Conservation (phyloP, 2,797 vertebrate species). For the Lagocephalus sceleratus region DNA sequence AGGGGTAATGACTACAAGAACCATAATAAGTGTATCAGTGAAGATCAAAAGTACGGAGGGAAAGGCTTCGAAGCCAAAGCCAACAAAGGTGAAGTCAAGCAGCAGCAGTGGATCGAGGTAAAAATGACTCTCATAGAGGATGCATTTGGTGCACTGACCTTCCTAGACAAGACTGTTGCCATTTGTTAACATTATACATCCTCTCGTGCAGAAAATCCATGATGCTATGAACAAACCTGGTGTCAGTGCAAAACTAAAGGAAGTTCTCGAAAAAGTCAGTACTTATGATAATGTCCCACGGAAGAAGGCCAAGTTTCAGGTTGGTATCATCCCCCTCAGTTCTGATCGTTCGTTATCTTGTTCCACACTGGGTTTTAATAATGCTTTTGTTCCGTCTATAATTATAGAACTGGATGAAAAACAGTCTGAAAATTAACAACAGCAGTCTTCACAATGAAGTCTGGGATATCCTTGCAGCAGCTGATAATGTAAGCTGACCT, state of each 20-base stretch:
- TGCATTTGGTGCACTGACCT: neutral
- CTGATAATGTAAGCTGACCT: slow-evolving; percentile 74
- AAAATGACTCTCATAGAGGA: neutral
- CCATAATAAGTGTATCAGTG: slow-evolving; percentile 86
- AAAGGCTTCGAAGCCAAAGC: slow-evolving; percentile 87
- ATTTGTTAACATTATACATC: neutral
- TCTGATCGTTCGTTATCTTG: neutral
- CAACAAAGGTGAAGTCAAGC: slow-evolving; percentile 90
- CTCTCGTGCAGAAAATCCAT: slow-evolving; percentile 81
- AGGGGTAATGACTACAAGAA: slow-evolving; percentile 91
- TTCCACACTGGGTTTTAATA: neutral
- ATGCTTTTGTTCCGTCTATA: neutral
- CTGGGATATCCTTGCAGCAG: slow-evolving; percentile 86
- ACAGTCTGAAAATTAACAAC: slow-evolving; percentile 85
- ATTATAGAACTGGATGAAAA: slow-evolving; percentile 93
- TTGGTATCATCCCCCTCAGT: slow-evolving; percentile 42
- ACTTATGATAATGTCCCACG: slow-evolving; percentile 89
- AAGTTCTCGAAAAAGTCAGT: slow-evolving; percentile 85
- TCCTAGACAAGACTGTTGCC: neutral
- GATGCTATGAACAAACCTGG: slow-evolving; percentile 84
- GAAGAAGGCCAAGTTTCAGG: slow-evolving; percentile 95
- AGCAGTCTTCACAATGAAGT: slow-evolving; percentile 82
- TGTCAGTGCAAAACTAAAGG: slow-evolving; percentile 79
- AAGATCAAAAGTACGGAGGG: slow-evolving; percentile 95
- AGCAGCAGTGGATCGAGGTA: slow-evolving; percentile 95